Evolutionary conservation across 2,797 vertebrate species (phyloP).

Genomic region (Eulemur mongoz): DNA sequence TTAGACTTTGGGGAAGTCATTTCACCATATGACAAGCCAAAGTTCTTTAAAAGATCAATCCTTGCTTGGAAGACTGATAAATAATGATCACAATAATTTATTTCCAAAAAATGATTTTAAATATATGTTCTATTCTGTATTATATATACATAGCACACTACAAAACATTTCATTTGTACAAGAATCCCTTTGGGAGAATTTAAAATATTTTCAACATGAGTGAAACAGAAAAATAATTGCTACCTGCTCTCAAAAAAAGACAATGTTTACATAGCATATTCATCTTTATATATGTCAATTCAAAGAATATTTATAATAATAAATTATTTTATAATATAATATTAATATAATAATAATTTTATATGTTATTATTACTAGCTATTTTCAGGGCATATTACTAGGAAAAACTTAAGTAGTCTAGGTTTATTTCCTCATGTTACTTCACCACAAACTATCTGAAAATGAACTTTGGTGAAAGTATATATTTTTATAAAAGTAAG

Average conservation of each 20-base stretch:
- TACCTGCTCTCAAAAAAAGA: not conserved
- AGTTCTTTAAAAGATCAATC: not conserved
- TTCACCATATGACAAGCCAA: not conserved
- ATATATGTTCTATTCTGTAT: not conserved
- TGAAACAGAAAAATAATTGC: not conserved
- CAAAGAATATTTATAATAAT: not conserved
- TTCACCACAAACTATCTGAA: not conserved
- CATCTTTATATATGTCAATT: not conserved
- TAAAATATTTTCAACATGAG: not conserved
- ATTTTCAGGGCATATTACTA: not conserved
- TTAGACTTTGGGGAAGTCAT: slow-evolving; percentile 5
- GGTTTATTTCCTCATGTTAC: not conserved
- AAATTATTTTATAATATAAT: not conserved
- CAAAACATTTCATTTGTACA: not conserved
- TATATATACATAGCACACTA: not conserved
- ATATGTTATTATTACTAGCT: not conserved
- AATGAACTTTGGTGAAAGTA: not conserved
- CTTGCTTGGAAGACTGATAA: not conserved
- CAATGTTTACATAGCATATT: not conserved
- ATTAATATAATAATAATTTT: not conserved
- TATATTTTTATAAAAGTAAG: not conserved
- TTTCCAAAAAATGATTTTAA: not conserved
- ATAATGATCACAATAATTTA: not conserved
- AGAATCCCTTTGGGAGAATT: not conserved
- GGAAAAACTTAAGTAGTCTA: not conserved